These are phyloP conservation scores for Casuarius casuarius DNA, from an alignment of 2,113 vertebrate species.

Conservation along the genomic window DNA sequence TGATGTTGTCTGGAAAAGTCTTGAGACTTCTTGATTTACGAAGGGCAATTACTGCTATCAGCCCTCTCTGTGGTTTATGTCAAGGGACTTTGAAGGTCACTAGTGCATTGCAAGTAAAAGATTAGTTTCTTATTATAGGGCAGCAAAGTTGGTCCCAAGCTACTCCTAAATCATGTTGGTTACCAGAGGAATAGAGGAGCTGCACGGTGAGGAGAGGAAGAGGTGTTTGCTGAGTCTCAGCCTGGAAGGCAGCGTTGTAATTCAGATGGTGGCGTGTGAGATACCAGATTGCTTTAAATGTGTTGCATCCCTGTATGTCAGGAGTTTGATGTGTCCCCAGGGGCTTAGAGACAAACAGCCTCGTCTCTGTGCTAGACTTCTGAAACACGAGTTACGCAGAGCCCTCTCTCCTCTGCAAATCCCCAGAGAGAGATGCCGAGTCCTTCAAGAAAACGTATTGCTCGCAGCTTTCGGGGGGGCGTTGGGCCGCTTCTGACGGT, in stretches of 20 bases:
- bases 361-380: neutral
- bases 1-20: neutral
- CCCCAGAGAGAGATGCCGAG: neutral
- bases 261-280: neutral
- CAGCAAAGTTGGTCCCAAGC: neutral
- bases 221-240: neutral
- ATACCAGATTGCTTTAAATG: conserved; percentile 2
- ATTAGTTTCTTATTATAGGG: neutral
- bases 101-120: neutral
- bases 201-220: neutral
- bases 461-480: neutral
- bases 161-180: neutral
- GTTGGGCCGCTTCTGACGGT: neutral
- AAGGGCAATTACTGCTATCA: neutral
- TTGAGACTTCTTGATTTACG: neutral
- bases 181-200: neutral
- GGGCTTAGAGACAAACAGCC: neutral
- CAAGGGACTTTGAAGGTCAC: conserved; percentile 11
- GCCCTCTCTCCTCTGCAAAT: neutral
- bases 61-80: neutral
- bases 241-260: neutral
- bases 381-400: neutral
- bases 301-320: neutral
- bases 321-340: neutral
- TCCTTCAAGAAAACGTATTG: neutral